These are phyloP conservation scores for Strigops habroptila DNA, from an alignment of 2,113 vertebrate species.

Conservation along the genomic window DNA sequence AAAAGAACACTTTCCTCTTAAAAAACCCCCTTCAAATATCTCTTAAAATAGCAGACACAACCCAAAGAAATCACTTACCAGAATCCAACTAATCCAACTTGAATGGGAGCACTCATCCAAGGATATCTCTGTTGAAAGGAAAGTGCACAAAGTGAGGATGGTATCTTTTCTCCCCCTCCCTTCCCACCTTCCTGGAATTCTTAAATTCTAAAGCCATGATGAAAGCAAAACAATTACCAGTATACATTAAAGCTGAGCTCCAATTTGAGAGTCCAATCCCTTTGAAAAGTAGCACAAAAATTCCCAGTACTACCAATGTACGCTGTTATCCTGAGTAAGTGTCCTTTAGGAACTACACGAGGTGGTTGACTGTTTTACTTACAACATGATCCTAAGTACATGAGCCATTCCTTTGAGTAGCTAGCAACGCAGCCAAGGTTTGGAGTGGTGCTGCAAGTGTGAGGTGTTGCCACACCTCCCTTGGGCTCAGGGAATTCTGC, in stretches of 20 bases:
- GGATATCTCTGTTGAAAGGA: conserved; percentile 83
- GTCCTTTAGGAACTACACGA: neutral
- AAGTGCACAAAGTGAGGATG: neutral
- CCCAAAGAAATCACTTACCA: conserved; percentile 76
- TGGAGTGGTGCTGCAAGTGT: neutral
- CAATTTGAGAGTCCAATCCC: neutral
- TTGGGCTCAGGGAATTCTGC: neutral
- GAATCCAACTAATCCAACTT: conserved; percentile 93
- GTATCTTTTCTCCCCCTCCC: neutral
- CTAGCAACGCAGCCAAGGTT: rapidly evolving
- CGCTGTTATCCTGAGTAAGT: neutral
- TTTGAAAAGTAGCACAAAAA: neutral
- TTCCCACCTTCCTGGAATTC: neutral
- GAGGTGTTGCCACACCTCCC: neutral
- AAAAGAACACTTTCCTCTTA: neutral
- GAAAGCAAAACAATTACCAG: neutral
- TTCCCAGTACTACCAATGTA: neutral
- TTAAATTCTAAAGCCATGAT: neutral
- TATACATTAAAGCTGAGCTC: neutral
- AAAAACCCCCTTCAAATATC: neutral
- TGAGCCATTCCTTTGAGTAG: neutral
- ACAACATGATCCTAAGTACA: neutral
- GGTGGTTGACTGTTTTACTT: neutral
- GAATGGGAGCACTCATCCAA: conserved; percentile 98
- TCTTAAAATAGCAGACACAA: neutral